Base-by-base conservation (phyloP, 2,113 vertebrate species). In the Semicossyphus pulcher region DNA sequence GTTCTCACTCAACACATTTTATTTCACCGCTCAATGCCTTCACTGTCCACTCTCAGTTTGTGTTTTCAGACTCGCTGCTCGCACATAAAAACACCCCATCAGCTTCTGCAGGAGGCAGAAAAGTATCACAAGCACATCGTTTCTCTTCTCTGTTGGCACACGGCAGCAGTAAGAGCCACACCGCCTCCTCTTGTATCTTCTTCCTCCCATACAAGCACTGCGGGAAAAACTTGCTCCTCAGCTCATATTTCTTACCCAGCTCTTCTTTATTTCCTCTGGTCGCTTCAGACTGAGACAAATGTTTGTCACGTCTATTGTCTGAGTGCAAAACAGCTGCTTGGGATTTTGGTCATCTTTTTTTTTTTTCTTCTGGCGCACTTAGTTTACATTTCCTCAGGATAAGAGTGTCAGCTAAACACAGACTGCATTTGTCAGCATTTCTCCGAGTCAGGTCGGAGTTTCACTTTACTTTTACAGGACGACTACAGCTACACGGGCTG, bases 21-120 rank as follows among this genome's bases (percentile, higher is more conserved):
- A 69, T 88, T 89, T 89, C 85, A 87, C 56, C 78, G 65, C 86
- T 83, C 88, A 88, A 89, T 42, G 78, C 56, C 54, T 84, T 66
- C 3, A 69, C 59, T 79, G 80, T 73, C 49, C 8, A 45, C 41
- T 47, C 37, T 37, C 28, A 53, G 42, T 58, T 78, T 59, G 60
- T 32, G 54, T 67, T 84, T 83, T 74, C 47, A 74, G 57, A 78
- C 69, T 48, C 61, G 26, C 72, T 32, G 6, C 67, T 82, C 60
- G 8, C 32, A 54, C 61, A 76, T 37, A 45, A 53, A 34, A 85
- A 91, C 88, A 89, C 78, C 80, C 83, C 86, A 89, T 86, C 88
- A 91, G 76, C 78, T 78, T 41, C 78, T 80, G 67, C 73, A 66
- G 64, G 70, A 75, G 86, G 81, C 79, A 72, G 87, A 79, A 86